Evolutionary conservation across 37 sponge, comb jelly and placozoan species (phyloP), one percentile per base, ranked within the genome.

Genomic region (Spongilla lacustris): DNA sequence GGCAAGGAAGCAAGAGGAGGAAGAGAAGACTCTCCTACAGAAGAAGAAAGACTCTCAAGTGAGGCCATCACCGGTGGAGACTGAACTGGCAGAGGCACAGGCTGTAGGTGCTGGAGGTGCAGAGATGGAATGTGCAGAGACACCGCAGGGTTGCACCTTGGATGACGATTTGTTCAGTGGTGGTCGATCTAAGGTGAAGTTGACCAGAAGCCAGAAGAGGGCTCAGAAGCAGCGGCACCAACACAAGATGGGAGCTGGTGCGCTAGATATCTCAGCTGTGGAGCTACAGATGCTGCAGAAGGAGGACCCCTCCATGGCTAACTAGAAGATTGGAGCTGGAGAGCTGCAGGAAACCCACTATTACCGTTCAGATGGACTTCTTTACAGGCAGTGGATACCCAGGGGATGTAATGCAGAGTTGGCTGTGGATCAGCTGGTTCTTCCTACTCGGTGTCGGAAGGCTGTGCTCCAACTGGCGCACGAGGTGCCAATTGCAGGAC

Each of bases 351-450:
- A 58, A 58, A 58, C 58, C 58, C 58, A 58, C 58, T 58, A 58
- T 17, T 58, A 58, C 21, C 58, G 12, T 14, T 58, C 58, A 58
- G 58, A 58, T 10, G 58, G 58, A 58, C 58, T 58, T 58, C 58
- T 58, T 17, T 58, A 58, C 58, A 58, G 58, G 58, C 58, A 58
- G 58, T 19, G 58, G 58, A 58, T 58, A 58, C 58, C 58, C 58
- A 58, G 58, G 19, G 58, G 58, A 17, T 58, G 58, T 58, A 58
- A 58, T 14, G 19, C 12, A 14, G 58, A 58, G 58, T 58, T 58
- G 58, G 58, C 58, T 58, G 83, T 72, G 83, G 46, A 67, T 19
- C 83, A 82, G 83, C 73, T 82, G 83, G 50, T 71, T 23, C 73
- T 82, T 23, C 83, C 72, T 17, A 36, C n/a, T 13, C 58, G 17